phyloP scores from a whole-genome alignment of 2,113 vertebrate species.

The Pseudorhombus dupliciocellatus region DNA sequence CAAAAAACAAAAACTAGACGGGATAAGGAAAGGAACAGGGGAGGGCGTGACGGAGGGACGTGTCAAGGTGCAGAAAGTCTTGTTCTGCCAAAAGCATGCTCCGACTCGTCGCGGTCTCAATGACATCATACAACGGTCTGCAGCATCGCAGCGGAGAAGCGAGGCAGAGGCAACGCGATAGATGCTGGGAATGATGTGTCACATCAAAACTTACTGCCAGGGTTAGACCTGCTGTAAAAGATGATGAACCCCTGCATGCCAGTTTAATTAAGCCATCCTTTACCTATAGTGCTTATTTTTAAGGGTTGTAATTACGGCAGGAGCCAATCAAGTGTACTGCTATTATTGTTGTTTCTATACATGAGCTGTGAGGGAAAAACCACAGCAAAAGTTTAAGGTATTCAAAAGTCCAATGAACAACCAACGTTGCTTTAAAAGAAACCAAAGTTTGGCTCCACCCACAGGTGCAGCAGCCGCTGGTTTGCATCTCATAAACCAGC shows the following conservation, averaged over 20 bases:
- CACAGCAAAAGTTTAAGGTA: background rate
- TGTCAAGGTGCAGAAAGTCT: slow-evolving; percentile 31
- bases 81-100: slow-evolving; percentile 36
- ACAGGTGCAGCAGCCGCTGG: slow-evolving; percentile 12
- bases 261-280: too few species aligned
- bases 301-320: too few species aligned
- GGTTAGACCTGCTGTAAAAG: slow-evolving; percentile 1
- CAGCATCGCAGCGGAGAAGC: background rate
- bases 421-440: background rate
- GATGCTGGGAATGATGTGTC: too few species aligned
- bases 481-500: slow-evolving; percentile 34
- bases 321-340: too few species aligned
- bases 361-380: background rate
- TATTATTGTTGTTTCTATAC: too few species aligned
- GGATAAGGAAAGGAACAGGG: background rate
- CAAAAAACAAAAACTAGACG: background rate
- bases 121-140: slow-evolving; percentile 43
- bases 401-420: background rate
- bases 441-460: background rate
- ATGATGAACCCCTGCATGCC: background rate
- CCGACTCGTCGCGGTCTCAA: slow-evolving; percentile 6
- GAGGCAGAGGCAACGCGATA: slow-evolving; percentile 14
- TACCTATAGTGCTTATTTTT: too few species aligned
- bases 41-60: slow-evolving; percentile 34
- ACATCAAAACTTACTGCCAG: slow-evolving; percentile 10